phyloP scores from a whole-genome alignment of 2,113 vertebrate genomes.

The Gobius niger region DNA sequence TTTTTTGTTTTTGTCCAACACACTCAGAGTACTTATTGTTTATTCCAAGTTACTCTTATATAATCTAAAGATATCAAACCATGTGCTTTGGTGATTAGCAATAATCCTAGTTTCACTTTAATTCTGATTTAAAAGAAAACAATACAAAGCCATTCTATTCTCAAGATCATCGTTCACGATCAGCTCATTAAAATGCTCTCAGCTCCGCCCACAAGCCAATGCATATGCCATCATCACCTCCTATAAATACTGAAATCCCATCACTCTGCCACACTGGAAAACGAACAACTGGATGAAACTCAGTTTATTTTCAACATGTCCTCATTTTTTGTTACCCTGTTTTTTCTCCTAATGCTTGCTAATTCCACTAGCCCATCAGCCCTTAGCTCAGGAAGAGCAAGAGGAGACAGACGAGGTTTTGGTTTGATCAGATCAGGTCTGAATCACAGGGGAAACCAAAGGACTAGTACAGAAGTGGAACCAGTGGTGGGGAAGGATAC shows the following conservation, averaged over 20 bases:
- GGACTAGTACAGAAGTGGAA: slow-evolving; percentile 20
- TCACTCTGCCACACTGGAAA: slow-evolving; percentile 37
- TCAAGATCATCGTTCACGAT: slow-evolving; percentile 29
- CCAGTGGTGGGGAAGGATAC: slow-evolving; percentile 10
- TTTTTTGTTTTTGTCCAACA: slow-evolving; percentile 34
- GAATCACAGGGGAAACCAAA: slow-evolving; percentile 27
- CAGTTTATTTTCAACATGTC: slow-evolving; percentile 23
- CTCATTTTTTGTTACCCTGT: slow-evolving; percentile 13
- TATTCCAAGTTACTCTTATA: too few relatives aligned
- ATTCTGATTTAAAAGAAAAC: slow-evolving; percentile 40
- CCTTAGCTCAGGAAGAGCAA: slow-evolving; percentile 16
- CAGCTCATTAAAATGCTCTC: slow-evolving; percentile 32
- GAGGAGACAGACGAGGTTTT: slow-evolving; percentile 13
- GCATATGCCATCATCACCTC: slow-evolving; percentile 61
- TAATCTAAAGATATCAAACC: background rate
- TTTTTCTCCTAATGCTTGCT: slow-evolving; percentile 57
- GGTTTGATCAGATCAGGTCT: slow-evolving; percentile 24
- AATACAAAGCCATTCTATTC: slow-evolving; percentile 23
- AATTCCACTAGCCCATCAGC: slow-evolving; percentile 21
- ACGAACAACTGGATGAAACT: slow-evolving; percentile 33
- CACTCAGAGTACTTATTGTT: background rate
- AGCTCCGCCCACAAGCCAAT: slow-evolving; percentile 58
- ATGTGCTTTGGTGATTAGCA: background rate
- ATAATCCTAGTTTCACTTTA: slow-evolving; percentile 9
- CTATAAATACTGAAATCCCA: slow-evolving; percentile 75